These are phyloP conservation scores for Lysandra coridon DNA, from an alignment of 2,888 invertebrate species.

Conservation along the genomic window DNA sequence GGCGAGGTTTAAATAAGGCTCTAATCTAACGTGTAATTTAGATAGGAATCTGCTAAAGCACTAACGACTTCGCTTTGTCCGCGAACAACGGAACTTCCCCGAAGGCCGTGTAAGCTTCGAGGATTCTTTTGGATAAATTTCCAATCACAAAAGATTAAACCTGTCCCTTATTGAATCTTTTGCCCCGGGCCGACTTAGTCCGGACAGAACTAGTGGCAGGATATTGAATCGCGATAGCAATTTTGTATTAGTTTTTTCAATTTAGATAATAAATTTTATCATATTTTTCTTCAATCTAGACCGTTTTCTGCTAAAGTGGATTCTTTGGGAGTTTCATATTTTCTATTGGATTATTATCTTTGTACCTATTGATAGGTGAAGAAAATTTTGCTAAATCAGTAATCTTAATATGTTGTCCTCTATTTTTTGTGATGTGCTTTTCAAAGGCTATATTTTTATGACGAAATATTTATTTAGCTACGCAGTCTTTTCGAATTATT, in stretches of 20 bases:
- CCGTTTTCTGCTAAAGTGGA: not conserved
- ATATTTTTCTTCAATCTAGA: not conserved
- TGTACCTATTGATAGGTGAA: not conserved
- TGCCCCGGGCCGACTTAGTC: conserved; percentile 49
- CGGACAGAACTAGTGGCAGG: conserved; percentile 22
- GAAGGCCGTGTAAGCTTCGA: conserved; percentile 47
- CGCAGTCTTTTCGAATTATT: too few relatives aligned
- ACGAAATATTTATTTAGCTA: too few relatives aligned
- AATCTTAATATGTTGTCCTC: not conserved
- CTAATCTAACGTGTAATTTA: conserved; percentile 28
- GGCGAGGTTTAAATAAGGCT: conserved; percentile 19
- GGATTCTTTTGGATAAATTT: conserved; percentile 49
- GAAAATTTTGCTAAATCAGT: not conserved
- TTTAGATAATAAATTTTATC: conserved; percentile 1
- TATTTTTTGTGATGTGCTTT: not conserved
- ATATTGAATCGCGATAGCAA: conserved; percentile 22
- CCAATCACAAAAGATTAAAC: conserved; percentile 70
- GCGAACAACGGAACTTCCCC: conserved; percentile 32
- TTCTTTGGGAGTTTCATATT: not conserved
- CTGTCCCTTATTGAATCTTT: conserved; percentile 67
- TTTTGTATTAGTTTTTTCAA: conserved; percentile 22
- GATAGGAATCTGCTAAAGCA: conserved; percentile 27
- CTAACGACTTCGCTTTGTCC: conserved; percentile 27
- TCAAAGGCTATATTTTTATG: not conserved
- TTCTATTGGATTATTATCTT: conserved; percentile 3